Evolutionary conservation across 2,797 vertebrate species (phyloP), one percentile per base, ranked within the genome.

Genomic region (Crypturellus tataupa): DNA sequence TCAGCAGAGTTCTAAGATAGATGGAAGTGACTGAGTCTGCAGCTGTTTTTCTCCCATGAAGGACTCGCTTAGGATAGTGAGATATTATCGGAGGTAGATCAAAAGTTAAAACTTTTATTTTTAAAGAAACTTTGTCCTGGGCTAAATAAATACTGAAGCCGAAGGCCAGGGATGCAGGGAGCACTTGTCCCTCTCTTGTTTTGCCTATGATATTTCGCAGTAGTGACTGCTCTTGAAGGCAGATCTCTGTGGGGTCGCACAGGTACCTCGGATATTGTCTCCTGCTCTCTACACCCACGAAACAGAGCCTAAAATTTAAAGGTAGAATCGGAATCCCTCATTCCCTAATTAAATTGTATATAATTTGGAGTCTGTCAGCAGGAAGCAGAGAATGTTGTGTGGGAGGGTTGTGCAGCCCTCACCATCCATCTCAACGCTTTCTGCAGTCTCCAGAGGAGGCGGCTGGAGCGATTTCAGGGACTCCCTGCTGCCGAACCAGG

Each of bases 121-220:
- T 49, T 7, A 67, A 69, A 62, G 40, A 17, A 6, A 20, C 65
- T 46, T 25, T 25, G 72, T 29, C 51, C 37, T 76, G 49, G 42
- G 42, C 67, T 84, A 63, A 69, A 80, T 44, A 68, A 88, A 81
- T 84, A 29, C 46, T 63, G 29, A n/a, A 10, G 31, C 51, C 46
- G 58, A 88, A 79, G 53, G 83, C 63, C 73, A 91, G 49, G 93
- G 84, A 79, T 49, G 23, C 33, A 84, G 49, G 46, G 37, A 90
- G 1, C 19, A 46, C 63, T 64, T 81, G 59, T 24, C 14, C 3
- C 27, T 53, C 9, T 85, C 88, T 89, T 80, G 24, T 58, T 92
- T 82, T 91, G 56, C 51, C 87, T 69, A 69, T 92, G 49, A 37
- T 80, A 46, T 87, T 46, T 82, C 33, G 29, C 49, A 27, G 12